phyloP scores from a whole-genome alignment of 1,140 invertebrate species.

The Bombus balteatus region DNA sequence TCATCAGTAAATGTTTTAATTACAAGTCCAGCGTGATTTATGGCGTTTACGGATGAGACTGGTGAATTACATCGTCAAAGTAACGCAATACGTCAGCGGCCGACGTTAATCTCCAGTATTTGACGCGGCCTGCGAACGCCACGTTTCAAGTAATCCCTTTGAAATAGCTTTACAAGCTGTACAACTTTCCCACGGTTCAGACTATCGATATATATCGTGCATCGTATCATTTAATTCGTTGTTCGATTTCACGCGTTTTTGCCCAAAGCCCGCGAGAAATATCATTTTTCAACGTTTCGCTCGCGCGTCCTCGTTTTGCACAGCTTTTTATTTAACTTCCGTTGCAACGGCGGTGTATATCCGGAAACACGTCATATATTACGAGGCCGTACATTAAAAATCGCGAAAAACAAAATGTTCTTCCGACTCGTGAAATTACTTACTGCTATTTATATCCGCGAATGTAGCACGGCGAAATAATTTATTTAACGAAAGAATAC shows the following conservation, averaged over 20 bases:
- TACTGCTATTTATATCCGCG: not conserved
- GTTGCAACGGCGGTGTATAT: not conserved
- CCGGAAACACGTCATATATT: not conserved
- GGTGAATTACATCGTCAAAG: constrained; percentile 15
- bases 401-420: not conserved
- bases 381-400: not conserved
- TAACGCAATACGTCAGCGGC: constrained; percentile 3
- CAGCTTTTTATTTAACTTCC: constrained; percentile 5
- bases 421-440: not conserved
- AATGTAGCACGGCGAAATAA: not conserved
- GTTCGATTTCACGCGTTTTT: constrained; percentile 19
- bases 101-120: constrained; percentile 26
- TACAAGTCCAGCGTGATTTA: not conserved
- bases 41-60: not conserved
- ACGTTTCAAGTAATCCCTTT: constrained; percentile 25
- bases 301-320: not conserved
- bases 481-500: not conserved
- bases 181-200: not conserved
- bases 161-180: constrained; percentile 11
- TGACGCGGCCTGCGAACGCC: not conserved
- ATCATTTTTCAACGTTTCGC: constrained; percentile 3
- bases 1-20: not conserved
- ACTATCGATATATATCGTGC: not conserved
- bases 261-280: not conserved
- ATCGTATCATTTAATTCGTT: constrained; percentile 29